Conservation (phyloP, 2,888 invertebrate species). For the Punctoribates punctum region DNA sequence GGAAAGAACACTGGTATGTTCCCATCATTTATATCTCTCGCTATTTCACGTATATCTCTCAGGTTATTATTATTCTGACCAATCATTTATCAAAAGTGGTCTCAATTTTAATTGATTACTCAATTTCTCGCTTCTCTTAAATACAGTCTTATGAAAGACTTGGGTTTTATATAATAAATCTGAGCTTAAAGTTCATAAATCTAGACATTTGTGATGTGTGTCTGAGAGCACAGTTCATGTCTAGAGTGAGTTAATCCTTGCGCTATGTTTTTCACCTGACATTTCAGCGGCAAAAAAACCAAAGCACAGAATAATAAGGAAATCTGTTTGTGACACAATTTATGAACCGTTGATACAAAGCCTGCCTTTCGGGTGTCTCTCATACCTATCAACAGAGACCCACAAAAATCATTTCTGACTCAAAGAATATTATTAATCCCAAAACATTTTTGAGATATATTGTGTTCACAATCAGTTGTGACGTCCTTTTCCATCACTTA, state of each 20-base stretch:
- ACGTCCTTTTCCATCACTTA: background rate
- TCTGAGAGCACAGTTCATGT: background rate
- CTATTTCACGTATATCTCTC: background rate
- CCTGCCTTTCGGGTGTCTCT: background rate
- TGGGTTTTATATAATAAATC: no score
- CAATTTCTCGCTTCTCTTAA: background rate
- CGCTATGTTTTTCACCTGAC: background rate
- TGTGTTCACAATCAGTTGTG: background rate
- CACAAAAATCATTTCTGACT: background rate
- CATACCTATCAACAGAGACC: background rate
- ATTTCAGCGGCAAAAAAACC: background rate
- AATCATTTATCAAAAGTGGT: no score
- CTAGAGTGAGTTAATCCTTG: background rate
- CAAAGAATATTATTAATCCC: background rate
- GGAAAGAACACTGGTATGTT: slow-evolving; percentile 18
- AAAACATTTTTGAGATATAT: slow-evolving; percentile 7
- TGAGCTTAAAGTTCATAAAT: slow-evolving; percentile 10
- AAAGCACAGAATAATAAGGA: background rate
- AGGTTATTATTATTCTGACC: background rate
- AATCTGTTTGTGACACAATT: slow-evolving; percentile 27
- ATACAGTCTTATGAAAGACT: no score
- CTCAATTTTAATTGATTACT: background rate
- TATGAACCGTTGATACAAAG: slow-evolving; percentile 2
- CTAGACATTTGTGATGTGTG: slow-evolving; percentile 1
- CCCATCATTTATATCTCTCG: background rate